phyloP scores from a whole-genome alignment of 2,888 invertebrate species.

The Hypomecis punctinalis region DNA sequence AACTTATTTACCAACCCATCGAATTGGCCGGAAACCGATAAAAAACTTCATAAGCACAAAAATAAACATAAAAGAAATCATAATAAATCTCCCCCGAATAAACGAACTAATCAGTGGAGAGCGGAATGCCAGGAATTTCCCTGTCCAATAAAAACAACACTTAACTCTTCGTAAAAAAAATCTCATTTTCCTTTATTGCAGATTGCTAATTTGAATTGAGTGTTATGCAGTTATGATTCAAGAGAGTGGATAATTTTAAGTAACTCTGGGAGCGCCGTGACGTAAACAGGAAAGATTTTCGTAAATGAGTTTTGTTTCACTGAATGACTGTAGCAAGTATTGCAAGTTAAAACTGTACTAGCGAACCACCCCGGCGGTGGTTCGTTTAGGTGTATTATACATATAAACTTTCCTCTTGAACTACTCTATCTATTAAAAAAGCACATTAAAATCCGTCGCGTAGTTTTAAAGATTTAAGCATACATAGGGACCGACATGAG shows the following conservation, averaged over 20 bases:
- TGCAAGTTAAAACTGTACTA: not conserved
- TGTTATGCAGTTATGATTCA: slow-evolving; percentile 83
- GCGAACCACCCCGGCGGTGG: too few species aligned
- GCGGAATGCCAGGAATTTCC: slow-evolving; percentile 63
- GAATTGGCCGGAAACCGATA: slow-evolving; percentile 23
- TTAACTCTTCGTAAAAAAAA: slow-evolving; percentile 78
- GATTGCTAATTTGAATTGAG: slow-evolving; percentile 83
- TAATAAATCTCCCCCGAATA: slow-evolving; percentile 78
- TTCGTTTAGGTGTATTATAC: too few species aligned
- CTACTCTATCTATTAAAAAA: too few species aligned
- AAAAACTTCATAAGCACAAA: slow-evolving; percentile 61
- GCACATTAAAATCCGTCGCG: too few species aligned
- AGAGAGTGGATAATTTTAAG: slow-evolving; percentile 82
- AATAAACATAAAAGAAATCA: slow-evolving; percentile 73
- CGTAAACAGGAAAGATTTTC: slow-evolving; percentile 23
- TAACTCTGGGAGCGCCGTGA: slow-evolving; percentile 48
- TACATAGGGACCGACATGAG: too few species aligned
- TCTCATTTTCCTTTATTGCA: slow-evolving; percentile 83
- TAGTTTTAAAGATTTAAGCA: too few species aligned
- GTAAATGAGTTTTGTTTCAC: not conserved
- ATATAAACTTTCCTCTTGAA: too few species aligned
- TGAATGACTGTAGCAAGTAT: not conserved
- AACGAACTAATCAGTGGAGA: slow-evolving; percentile 79
- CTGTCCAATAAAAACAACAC: slow-evolving; percentile 80
- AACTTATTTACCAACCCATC: not conserved